Conservation (phyloP, 2,888 invertebrate species). For the Trachelus troglodyta region DNA sequence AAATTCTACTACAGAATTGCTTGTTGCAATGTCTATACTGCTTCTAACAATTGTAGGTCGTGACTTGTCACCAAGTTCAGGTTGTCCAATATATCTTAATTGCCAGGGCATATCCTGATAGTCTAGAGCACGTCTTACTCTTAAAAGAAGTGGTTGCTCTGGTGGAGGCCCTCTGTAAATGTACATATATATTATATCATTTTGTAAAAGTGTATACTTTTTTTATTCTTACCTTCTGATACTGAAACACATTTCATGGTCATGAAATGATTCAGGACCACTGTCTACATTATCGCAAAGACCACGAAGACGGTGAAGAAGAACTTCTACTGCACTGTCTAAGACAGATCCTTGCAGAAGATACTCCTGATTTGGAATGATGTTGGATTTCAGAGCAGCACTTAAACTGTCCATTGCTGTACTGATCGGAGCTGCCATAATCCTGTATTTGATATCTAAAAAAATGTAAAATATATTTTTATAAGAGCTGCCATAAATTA, state of each 20-base stretch:
- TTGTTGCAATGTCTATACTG: constrained; percentile 93
- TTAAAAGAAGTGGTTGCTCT: constrained; percentile 74
- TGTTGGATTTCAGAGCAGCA: constrained; percentile 84
- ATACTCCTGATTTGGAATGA: constrained; percentile 94
- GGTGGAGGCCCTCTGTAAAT: constrained; percentile 54
- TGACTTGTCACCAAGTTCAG: constrained; percentile 89
- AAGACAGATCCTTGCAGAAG: constrained; percentile 93
- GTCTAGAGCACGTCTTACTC: constrained; percentile 87
- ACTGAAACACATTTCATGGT: constrained; percentile 92
- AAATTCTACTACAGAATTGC: constrained; percentile 90
- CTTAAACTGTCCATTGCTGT: constrained; percentile 82
- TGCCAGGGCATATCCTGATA: constrained; percentile 89
- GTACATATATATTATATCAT: neutral
- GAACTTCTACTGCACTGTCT: constrained; percentile 90
- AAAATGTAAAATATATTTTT: neutral
- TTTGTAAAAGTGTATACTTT: neutral
- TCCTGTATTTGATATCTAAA: neutral
- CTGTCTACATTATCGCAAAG: constrained; percentile 93
- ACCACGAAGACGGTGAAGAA: constrained; percentile 87
- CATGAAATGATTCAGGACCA: constrained; percentile 91
- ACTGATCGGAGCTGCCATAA: constrained; percentile 68
- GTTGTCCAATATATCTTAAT: constrained; percentile 90
- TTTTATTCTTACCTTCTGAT: constrained; percentile 69
- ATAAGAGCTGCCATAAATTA: too few relatives aligned
- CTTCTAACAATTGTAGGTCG: constrained; percentile 91